Evolutionary conservation across 37 sponge, comb jelly and placozoan genomes (phyloP).

Genomic region (Beroe ovata): DNA sequence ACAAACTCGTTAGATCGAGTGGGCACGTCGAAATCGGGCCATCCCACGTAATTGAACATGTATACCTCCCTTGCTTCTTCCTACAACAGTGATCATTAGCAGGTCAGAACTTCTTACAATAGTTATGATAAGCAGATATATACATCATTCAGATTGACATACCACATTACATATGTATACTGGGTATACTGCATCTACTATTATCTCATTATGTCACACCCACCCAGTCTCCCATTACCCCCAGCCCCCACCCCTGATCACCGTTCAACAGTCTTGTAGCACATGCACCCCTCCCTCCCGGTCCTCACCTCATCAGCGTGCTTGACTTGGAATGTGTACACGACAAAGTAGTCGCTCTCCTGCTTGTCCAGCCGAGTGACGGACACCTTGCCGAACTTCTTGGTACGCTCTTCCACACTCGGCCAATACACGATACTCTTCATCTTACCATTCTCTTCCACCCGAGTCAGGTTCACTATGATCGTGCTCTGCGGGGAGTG

Average conservation of each 20-base stretch:
- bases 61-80: slow-evolving; percentile 18
- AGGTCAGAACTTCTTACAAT: too few relatives aligned
- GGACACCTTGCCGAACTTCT: not conserved
- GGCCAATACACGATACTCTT: slow-evolving; percentile 65
- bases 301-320: slow-evolving; percentile 14
- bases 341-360: slow-evolving; percentile 41
- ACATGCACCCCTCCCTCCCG: too few relatives aligned
- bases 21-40: slow-evolving; percentile 68
- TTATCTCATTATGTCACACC: too few relatives aligned
- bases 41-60: slow-evolving; percentile 61
- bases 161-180: too few relatives aligned
- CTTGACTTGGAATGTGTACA: slow-evolving; percentile 32
- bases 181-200: too few relatives aligned
- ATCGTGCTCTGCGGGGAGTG: slow-evolving; percentile 25
- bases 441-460: slow-evolving; percentile 59
- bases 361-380: slow-evolving; percentile 21
- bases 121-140: too few relatives aligned
- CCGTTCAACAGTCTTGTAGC: too few relatives aligned
- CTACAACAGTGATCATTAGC: too few relatives aligned
- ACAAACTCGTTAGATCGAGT: slow-evolving; percentile 29
- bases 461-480: slow-evolving; percentile 30
- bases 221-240: too few relatives aligned
- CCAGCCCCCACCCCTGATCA: too few relatives aligned
- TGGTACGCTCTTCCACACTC: slow-evolving; percentile 45
- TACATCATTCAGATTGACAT: too few relatives aligned